Base-by-base conservation (phyloP, 2,113 vertebrate genomes). In the Hippolais icterina region DNA sequence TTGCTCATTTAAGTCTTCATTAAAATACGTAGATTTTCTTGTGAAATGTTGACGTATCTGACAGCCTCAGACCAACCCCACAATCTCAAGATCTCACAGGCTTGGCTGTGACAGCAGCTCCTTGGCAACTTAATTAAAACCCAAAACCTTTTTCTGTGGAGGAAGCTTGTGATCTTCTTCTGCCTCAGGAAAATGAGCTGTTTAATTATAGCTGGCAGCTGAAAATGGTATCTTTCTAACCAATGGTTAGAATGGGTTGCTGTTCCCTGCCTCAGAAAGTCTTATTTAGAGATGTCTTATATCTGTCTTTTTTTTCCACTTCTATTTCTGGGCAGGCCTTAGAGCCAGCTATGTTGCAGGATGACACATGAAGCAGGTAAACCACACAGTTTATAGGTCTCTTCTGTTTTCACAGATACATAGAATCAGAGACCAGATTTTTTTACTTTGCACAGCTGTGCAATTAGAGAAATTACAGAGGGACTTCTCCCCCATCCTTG, bases 201-300 rank as follows among this genome's bases (percentile, higher is more conserved):
- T 92, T 93, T 96, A 95, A 96, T 95, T 96, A 90, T 92, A 94
- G 83, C 57, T 86, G 54, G 53, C 71, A 92, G 79, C 91, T 94
- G 83, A 93, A 96, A 95, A 96, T 96, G 95, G 86, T 85, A 29
- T 90, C 57, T 88, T 92, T 76, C 79, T 81, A 91, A 52, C 80
- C 72, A 87, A 78, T 59, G 33, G 42, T 53, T 6, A 77, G 79
- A 63, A 70, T 56, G 21, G 33, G 20, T 87, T 94, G 80, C 77
- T 93, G 59, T 94, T 92, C 64, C 46, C 68, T 83, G 53, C 89
- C 39, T 93, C 66, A 44, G 29, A 52, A 50, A 83, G 41, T 80
- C 61, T 94, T 88, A 72, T 69, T 79, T 69, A 87, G 56, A 78
- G 52, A 49, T 70, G 42, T 80, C 72, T 91, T 95, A 41, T 74